Evolutionary conservation across 2,797 vertebrate genomes (phyloP).

Genomic region (Pygocentrus nattereri): DNA sequence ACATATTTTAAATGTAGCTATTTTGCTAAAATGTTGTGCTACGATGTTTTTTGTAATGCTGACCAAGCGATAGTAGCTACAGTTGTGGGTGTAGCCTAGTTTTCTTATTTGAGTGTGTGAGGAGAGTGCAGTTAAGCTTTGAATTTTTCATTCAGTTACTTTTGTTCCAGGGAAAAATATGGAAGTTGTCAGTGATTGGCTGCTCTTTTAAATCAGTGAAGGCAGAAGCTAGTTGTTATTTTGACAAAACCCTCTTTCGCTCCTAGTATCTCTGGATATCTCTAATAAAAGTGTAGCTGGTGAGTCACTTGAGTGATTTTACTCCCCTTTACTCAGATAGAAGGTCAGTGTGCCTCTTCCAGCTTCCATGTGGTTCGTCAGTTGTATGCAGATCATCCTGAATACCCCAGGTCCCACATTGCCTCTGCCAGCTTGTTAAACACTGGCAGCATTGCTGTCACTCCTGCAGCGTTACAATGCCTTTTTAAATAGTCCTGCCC

Average conservation of each 20-base stretch:
- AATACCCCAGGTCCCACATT: conserved; percentile 14
- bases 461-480: conserved; percentile 18
- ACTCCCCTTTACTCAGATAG: not conserved
- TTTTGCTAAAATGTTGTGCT: no score
- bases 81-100: not conserved
- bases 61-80: no score
- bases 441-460: conserved; percentile 10
- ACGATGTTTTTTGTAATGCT: no score
- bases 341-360: conserved; percentile 26
- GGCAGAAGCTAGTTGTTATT: not conserved
- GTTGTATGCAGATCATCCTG: conserved; percentile 45
- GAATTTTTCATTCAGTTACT: not conserved
- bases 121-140: not conserved
- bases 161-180: not conserved
- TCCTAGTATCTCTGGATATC: not conserved
- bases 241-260: not conserved
- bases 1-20: no score
- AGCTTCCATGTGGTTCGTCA: conserved; percentile 8
- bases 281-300: conserved; percentile 8
- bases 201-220: not conserved
- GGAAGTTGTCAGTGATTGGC: not conserved
- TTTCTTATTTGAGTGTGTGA: not conserved
- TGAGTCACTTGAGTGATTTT: conserved; percentile 28
- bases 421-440: conserved; percentile 32
- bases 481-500: conserved; percentile 36